Percentiles rank a stretch among this genome's conserved stretches.
Conservation (phyloP, 2,797 vertebrate genomes). For the Tauraco hartlaubi region DNA sequence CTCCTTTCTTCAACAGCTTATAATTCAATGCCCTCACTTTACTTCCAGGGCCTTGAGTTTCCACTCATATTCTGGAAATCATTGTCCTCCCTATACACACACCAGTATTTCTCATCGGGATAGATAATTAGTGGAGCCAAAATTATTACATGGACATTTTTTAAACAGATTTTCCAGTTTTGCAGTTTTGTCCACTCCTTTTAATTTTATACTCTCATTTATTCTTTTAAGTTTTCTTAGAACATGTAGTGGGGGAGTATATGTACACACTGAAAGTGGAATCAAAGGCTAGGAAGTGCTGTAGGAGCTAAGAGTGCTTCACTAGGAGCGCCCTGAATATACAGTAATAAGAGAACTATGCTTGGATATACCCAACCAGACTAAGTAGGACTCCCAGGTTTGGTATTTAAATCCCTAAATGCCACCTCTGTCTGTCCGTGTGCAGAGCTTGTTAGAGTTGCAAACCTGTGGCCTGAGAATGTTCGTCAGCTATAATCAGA, state of each 20-base stretch:
- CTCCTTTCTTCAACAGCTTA: background rate
- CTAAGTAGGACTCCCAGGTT: background rate
- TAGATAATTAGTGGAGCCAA: background rate
- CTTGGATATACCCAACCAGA: background rate
- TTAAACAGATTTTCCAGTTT: background rate
- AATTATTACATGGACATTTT: background rate
- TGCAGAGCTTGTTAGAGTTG: background rate
- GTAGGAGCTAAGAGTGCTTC: background rate
- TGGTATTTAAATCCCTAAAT: background rate
- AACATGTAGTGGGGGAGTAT: background rate
- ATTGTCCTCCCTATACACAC: background rate
- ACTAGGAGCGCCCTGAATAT: background rate
- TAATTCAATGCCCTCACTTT: background rate
- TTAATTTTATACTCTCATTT: background rate
- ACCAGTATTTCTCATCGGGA: background rate
- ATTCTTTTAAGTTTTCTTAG: background rate
- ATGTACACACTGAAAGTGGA: background rate
- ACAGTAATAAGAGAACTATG: background rate
- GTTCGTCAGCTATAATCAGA: background rate
- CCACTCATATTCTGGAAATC: background rate
- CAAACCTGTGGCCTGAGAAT: background rate
- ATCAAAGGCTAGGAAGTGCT: background rate
- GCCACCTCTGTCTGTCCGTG: background rate
- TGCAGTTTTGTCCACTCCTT: background rate
- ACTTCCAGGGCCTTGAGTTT: background rate